Conservation (phyloP, 2,888 invertebrate genomes). For the Drosophila kuntzei region DNA sequence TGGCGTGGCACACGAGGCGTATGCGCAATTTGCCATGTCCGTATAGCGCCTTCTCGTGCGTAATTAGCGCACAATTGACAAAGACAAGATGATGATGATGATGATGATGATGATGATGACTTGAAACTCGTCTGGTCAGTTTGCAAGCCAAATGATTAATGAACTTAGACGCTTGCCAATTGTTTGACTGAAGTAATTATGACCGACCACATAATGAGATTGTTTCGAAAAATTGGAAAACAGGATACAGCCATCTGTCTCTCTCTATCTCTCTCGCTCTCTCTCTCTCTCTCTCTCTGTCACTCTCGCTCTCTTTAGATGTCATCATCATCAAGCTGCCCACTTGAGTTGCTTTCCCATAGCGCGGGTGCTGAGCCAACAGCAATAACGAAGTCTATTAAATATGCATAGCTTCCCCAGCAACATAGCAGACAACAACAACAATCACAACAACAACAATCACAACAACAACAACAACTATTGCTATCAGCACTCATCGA, state of each 20-base stretch:
- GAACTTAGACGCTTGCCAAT: constrained; percentile 44
- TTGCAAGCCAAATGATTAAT: constrained; percentile 44
- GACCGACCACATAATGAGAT: constrained; percentile 11
- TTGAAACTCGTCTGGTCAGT: constrained; percentile 18
- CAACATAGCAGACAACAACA: constrained; percentile 18
- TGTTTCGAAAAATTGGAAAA: constrained; percentile 23
- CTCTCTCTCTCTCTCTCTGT: not conserved
- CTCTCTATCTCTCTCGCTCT: not conserved
- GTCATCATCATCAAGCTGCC: constrained; percentile 18
- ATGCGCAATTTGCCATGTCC: constrained; percentile 55
- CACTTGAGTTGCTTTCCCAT: constrained; percentile 39
- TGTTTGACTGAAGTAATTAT: constrained; percentile 18
- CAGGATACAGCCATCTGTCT: constrained; percentile 15
- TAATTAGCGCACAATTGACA: constrained; percentile 50
- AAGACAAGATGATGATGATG: constrained; percentile 5
- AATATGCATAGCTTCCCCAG: constrained; percentile 43
- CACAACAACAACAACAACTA: constrained; percentile 19
- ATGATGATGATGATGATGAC: constrained; percentile 1
- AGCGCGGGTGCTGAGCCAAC: constrained; percentile 34
- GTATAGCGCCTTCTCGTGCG: constrained; percentile 22
- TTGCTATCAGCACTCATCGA: constrained; percentile 39
- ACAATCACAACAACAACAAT: constrained; percentile 18
- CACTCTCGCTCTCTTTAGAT: not conserved
- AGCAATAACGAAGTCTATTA: constrained; percentile 36
- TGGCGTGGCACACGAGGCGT: constrained; percentile 45